Evolutionary conservation across 2,797 vertebrate species (phyloP), one percentile per base, ranked within the genome.

Genomic region (Galagoides demidoff): DNA sequence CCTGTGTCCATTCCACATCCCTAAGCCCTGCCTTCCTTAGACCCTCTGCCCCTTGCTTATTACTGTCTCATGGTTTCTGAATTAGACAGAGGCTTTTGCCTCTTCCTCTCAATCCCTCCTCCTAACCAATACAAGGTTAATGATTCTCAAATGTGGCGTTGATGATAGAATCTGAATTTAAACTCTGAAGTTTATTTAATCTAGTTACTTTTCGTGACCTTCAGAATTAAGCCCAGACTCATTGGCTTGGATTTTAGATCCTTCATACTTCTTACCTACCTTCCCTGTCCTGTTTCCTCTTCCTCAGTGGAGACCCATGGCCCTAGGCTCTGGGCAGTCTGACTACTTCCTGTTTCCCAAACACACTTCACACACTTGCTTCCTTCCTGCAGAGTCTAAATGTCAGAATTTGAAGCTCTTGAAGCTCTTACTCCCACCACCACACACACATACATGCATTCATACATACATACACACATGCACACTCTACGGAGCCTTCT

Each of bases 121-220:
- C 31, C 22, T 31, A 90, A 25, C 61, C 22, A 39, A 61, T 73
- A 2, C 68, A 19, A 71, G 25, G 14, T 73, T 37, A 14, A 1
- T 66, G 9, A n/a, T 76, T 57, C 59, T 82, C 43, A 31, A 77
- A 7, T 20, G 25, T 45, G 64, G 25, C 49, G 82, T 27, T 92
- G 71, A 25, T 29, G n/a, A 52, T 19, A 52, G 94, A 63, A 16
- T 55, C 71, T 87, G 66, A 89, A 34, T 39, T 57, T 79, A 90
- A 83, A 81, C 52, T 2, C 66, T 34, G 49, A 78, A 34, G 29
- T 66, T 92, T 45, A 68, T 63, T 55, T 43, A 74, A 76, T 37
- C 34, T 22, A 68, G 0, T 77, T 43, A 39, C 57, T 34, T 61
- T 68, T 68, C 12, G 0, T 57, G 76, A 34, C 79, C 79, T 87